Evolutionary conservation across 2,797 vertebrate species (phyloP).

Genomic region (Enteromius viviparus): DNA sequence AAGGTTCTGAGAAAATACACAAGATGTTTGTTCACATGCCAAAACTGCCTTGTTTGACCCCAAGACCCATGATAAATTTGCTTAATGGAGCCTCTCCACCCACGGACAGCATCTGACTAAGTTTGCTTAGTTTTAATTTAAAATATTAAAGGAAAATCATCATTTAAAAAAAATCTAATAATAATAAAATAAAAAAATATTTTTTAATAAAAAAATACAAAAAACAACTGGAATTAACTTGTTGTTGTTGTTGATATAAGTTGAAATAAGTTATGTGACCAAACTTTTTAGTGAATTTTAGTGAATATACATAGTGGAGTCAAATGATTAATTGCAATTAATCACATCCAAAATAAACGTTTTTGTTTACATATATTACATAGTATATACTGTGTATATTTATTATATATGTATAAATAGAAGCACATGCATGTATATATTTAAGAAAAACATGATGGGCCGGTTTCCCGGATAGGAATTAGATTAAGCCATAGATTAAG

Average conservation of each 20-base stretch:
- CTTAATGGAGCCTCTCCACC: slow-evolving; percentile 1
- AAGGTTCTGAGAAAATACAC: not conserved
- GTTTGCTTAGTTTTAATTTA: slow-evolving; percentile 53
- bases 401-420: too few relatives aligned
- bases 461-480: too few relatives aligned
- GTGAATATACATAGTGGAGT: too few relatives aligned
- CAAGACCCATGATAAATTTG: not conserved
- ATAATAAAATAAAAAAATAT: not conserved
- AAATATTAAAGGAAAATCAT: not conserved
- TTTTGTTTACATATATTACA: too few relatives aligned
- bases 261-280: not conserved
- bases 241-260: too few relatives aligned
- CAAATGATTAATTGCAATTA: too few relatives aligned
- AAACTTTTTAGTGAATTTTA: not conserved
- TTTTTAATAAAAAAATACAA: not conserved
- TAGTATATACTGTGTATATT: too few relatives aligned
- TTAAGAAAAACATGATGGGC: too few relatives aligned
- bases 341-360: too few relatives aligned
- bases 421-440: too few relatives aligned
- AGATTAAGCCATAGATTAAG: too few relatives aligned
- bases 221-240: too few relatives aligned
- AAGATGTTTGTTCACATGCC: slow-evolving; percentile 1
- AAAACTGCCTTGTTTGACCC: not conserved
- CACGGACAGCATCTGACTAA: slow-evolving; percentile 54
- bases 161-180: not conserved